phyloP scores from a whole-genome alignment of 1,140 invertebrate species.

The Drosophila guanche region DNA sequence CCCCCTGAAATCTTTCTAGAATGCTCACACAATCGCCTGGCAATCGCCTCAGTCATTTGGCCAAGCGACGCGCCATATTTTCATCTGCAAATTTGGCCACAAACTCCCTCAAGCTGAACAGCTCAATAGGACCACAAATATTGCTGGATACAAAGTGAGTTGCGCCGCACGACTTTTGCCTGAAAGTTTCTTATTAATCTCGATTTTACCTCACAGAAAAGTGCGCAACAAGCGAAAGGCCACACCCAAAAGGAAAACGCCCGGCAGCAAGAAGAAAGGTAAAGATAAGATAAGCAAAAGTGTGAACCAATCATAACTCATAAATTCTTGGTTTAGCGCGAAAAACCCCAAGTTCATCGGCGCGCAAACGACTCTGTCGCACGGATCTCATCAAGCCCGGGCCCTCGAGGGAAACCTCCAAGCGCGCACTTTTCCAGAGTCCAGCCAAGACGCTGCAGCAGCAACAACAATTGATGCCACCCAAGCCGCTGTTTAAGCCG shows the following conservation, averaged over 20 bases:
- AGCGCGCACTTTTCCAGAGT: constrained; percentile 87
- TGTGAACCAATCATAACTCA: neutral
- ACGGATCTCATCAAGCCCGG: constrained; percentile 72
- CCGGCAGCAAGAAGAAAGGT: constrained; percentile 81
- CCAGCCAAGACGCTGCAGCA: constrained; percentile 82
- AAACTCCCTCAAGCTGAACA: constrained; percentile 72
- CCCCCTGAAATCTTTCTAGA: constrained; percentile 46
- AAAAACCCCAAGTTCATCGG: constrained; percentile 84
- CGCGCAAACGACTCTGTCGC: constrained; percentile 82
- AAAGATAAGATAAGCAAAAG: constrained; percentile 4
- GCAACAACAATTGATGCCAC: constrained; percentile 58
- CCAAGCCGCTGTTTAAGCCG: constrained; percentile 69
- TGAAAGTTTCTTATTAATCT: neutral
- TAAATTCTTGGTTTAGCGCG: constrained; percentile 38
- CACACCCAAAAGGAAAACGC: constrained; percentile 79
- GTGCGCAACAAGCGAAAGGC: constrained; percentile 71
- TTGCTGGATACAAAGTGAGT: constrained; percentile 77
- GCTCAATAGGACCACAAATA: constrained; percentile 75
- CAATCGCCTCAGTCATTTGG: constrained; percentile 87
- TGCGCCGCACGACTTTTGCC: too few species aligned
- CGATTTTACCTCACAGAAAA: constrained; percentile 45
- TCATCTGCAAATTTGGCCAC: constrained; percentile 84
- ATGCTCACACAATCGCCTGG: constrained; percentile 86
- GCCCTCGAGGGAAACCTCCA: constrained; percentile 83
- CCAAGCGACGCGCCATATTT: constrained; percentile 86